phyloP scores from a whole-genome alignment of 2,888 invertebrate genomes.

The Drosophila multiciliata region DNA sequence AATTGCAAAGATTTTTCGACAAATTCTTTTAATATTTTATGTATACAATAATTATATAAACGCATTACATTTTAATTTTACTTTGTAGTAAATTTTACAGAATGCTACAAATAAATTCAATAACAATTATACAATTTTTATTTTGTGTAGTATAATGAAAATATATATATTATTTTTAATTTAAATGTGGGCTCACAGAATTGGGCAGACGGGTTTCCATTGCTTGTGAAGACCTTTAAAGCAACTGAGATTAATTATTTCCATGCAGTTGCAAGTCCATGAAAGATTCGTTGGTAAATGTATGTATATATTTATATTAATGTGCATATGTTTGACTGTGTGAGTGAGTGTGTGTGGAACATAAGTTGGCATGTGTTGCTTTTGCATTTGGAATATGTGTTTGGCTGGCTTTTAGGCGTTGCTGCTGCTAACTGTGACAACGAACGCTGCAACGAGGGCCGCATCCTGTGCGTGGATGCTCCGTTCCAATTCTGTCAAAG shows the following conservation, averaged over 20 bases:
- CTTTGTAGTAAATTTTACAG: not conserved
- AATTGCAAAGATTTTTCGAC: not conserved
- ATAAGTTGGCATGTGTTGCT: slow-evolving; percentile 28
- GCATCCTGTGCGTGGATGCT: slow-evolving; percentile 63
- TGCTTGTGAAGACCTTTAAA: not conserved
- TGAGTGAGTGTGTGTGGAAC: slow-evolving; percentile 2
- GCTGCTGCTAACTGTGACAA: slow-evolving; percentile 29
- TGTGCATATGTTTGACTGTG: not conserved
- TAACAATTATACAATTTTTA: not conserved
- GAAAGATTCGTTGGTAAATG: slow-evolving; percentile 13
- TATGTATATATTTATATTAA: not conserved
- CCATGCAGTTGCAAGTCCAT: slow-evolving; percentile 11
- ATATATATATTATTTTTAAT: not conserved
- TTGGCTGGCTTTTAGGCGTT: slow-evolving; percentile 50
- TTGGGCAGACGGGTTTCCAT: not conserved
- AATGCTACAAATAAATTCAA: not conserved
- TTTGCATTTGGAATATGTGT: slow-evolving; percentile 43
- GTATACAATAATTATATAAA: not conserved
- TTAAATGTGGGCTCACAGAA: not conserved
- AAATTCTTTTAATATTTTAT: not conserved
- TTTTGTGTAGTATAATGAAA: not conserved
- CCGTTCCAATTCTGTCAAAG: slow-evolving; percentile 75
- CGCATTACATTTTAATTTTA: not conserved
- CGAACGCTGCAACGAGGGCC: slow-evolving; percentile 31
- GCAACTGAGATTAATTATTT: not conserved